Base-by-base conservation (phyloP, 2,888 invertebrate genomes). In the Phania funesta region DNA sequence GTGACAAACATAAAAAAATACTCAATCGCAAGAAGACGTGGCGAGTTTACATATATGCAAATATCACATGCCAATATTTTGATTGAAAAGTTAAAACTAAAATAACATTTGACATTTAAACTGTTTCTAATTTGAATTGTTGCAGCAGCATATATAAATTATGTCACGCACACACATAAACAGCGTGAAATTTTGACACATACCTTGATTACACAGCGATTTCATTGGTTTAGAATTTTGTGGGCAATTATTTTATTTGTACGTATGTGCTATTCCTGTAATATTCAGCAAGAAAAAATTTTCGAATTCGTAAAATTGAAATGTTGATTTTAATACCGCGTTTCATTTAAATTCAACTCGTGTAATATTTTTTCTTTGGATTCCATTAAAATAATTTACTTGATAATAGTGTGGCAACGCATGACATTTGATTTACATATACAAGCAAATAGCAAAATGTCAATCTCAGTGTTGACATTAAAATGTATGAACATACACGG, bases 271-370 rank as follows among this genome's bases (percentile, higher is more conserved):
- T 18, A 1, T 13, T 38, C 4, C 11, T 44, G 62, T 35, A 44
- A 48, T 20, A 35, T 16, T 18, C 13, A 38, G 13, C 13, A 24
- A 38, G 38, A 13, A 24, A 52, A 38, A 8, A 22, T 24, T 1
- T 75, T 65, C 29, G 44, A 75, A 46, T 65, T 65, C 20, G 32
- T 75, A 22, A 24, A 56, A 32, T 20, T 65, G 35, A 75, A 58
- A 38, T 38, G 13, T 65, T 67, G 67, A 16, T 24, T 60, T 71
- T 50, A 38, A 26, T 38, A 50, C 16, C 8, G 38, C n/a, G 46
- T 62, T 50, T 73, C 41, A 73, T 62, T 73, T 62, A 52, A 60
- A 73, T 73, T 73, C 73, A 73, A 52, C 62, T 46, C 48, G n/a
- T 3, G 6, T 26, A 5, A 16, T 24, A 32, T 18, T 32, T 22